Conservation (phyloP, 1,140 invertebrate species). For the Heliconius melpomene region DNA sequence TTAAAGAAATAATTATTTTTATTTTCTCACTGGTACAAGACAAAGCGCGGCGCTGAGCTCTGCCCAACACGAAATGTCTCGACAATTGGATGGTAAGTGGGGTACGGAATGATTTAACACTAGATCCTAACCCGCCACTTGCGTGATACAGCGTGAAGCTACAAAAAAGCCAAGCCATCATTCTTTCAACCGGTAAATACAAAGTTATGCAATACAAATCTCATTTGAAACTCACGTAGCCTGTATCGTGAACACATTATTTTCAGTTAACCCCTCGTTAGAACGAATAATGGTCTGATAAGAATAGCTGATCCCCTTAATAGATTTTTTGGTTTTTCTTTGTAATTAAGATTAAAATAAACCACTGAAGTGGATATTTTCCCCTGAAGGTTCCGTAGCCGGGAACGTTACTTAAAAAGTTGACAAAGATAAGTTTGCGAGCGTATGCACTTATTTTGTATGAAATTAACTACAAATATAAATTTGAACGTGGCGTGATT, state of each 20-base stretch:
- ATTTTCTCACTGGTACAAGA: no score
- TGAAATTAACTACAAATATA: no score
- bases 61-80: not conserved
- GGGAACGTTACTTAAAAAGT: no score
- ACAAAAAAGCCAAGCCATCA: not conserved
- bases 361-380: no score
- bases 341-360: not conserved
- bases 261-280: not conserved
- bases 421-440: no score
- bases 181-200: not conserved
- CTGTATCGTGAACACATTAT: not conserved
- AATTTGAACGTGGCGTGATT: no score
- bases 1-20: no score
- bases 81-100: not conserved
- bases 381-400: no score
- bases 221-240: not conserved
- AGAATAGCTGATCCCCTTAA: not conserved
- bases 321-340: not conserved
- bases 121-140: not conserved
- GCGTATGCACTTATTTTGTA: no score
- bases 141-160: not conserved
- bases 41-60: no score
- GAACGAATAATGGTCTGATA: not conserved
- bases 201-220: not conserved
- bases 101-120: not conserved